phyloP scores from a whole-genome alignment of 35 echinoderm and acorn worm species.

The Nesometra sesokonis region DNA sequence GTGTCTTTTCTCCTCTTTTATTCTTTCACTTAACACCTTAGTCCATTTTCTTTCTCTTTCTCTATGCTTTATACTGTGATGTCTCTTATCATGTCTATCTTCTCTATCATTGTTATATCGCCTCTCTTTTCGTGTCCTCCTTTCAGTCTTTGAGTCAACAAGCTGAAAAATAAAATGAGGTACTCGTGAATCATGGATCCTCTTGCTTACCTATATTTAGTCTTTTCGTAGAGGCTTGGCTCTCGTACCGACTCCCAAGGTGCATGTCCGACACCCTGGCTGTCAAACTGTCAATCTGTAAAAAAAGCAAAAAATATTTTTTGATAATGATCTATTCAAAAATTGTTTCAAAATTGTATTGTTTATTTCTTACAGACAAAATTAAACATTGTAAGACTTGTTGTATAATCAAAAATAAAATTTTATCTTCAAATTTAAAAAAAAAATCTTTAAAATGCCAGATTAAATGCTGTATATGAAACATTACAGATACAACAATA shows the following conservation, averaged over 20 bases:
- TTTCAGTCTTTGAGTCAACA: neutral
- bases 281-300: neutral
- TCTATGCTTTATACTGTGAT: neutral
- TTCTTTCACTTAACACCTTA: too few relatives aligned
- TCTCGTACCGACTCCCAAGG: neutral
- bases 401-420: too few relatives aligned
- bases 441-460: too few relatives aligned
- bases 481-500: too few relatives aligned
- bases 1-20: neutral
- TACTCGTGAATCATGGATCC: neutral
- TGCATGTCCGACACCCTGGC: neutral
- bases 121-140: neutral
- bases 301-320: too few relatives aligned
- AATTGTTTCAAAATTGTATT: too few relatives aligned
- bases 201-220: neutral
- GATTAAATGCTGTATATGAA: too few relatives aligned
- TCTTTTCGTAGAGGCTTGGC: neutral
- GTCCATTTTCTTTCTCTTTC: too few relatives aligned
- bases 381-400: too few relatives aligned
- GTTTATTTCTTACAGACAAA: too few relatives aligned
- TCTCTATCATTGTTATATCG: neutral
- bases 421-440: too few relatives aligned
- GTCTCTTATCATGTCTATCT: neutral
- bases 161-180: neutral
- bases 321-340: too few relatives aligned